Base-by-base conservation (phyloP, 1,140 invertebrate species). In the Macrobrachium nipponense region DNA sequence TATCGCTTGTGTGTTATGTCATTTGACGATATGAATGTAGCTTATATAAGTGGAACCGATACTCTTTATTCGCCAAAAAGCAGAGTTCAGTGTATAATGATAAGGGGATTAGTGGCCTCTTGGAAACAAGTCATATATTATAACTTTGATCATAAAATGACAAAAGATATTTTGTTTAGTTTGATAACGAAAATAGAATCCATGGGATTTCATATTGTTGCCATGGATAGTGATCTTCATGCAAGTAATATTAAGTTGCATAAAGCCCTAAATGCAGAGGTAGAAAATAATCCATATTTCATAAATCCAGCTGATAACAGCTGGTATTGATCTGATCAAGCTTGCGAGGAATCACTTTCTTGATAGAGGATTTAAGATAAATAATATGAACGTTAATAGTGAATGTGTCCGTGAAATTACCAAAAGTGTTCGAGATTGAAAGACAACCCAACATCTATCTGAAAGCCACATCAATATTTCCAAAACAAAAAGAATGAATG, bases 401-500 rank as follows among this genome's bases (percentile, higher is more conserved):
- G 12, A 51, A 5, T 51, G 51, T 6, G 51, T 51, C 51, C 2
- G 17, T 44, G 18, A 44, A 27, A 43, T 27, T 75, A 44, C 5
- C 20, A 75, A 36, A 18, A 27, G 72, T 44, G 23, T 27, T 75
- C 12, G 17, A 75, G 43, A 75, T 27, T 36, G 7, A 75, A 75
- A 18, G 6, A 18, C 18, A 14, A 27, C 5, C 43, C n/a, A 44
- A 0, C 72, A 27, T 11, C 43, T 20, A 23, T 75, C 20, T 75
- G 43, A 75, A 75, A 75, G 43, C 11, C n/a, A 44, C 72, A 75
- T 43, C 0, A 27, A 23, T 36, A 10, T 75, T 75, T 27, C 17
- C 23, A 27, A 43, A 75, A 75, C 12, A 77, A 77, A n/a, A 59
- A 77, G 43, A 77, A 77, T 77, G 36, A 77, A 51, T 51, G 75